Conservation (phyloP, 2,888 invertebrate species). For the Hoplodrina blanda region DNA sequence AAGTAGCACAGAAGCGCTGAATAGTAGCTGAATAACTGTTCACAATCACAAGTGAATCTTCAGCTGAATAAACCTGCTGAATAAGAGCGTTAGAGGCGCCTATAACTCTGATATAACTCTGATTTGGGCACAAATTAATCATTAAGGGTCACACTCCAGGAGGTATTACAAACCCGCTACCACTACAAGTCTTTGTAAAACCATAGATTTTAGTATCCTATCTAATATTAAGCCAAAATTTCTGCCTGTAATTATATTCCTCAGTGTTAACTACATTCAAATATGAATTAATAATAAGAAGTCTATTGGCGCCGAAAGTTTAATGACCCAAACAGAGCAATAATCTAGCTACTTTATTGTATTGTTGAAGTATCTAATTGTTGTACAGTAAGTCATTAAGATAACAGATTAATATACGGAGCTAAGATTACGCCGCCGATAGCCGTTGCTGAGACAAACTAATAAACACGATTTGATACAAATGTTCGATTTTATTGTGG, state of each 20-base stretch:
- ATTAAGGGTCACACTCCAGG: no score
- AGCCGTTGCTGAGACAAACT: constrained; percentile 54
- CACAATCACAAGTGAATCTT: no score
- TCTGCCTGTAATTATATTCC: not conserved
- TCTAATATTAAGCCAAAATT: not conserved
- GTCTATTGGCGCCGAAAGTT: constrained; percentile 26
- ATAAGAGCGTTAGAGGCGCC: no score
- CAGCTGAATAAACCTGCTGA: no score
- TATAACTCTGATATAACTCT: no score
- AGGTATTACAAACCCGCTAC: no score
- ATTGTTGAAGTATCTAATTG: constrained; percentile 64
- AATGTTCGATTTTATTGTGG: constrained; percentile 65
- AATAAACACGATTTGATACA: constrained; percentile 56
- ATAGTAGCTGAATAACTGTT: no score
- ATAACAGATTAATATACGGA: constrained; percentile 59
- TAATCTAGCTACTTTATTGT: constrained; percentile 44
- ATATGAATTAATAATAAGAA: not conserved
- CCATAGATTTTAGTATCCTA: no score
- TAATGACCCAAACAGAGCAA: constrained; percentile 37
- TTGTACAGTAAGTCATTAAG: constrained; percentile 63
- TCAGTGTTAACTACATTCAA: not conserved
- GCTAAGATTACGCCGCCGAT: constrained; percentile 65
- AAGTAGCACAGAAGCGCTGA: no score
- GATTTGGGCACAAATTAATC: no score
- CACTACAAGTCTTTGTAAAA: no score